Evolutionary conservation across 2,888 invertebrate species (phyloP).

Genomic region (Deilephila porcellus): DNA sequence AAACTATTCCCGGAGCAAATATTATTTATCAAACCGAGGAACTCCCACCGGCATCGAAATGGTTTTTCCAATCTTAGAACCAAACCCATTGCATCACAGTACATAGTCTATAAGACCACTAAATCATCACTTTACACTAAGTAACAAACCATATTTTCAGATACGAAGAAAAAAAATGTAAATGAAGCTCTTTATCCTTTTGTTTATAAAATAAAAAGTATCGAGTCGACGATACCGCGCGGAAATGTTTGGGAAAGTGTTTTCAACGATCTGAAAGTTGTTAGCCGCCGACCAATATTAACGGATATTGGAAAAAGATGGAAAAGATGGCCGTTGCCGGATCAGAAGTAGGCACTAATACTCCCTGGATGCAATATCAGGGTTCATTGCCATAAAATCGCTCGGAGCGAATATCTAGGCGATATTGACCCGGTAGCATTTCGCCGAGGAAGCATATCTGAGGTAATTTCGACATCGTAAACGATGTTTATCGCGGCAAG

Average conservation of each 20-base stretch:
- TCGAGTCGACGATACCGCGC: constrained; percentile 38
- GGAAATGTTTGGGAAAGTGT: constrained; percentile 58
- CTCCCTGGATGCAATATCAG: constrained; percentile 72
- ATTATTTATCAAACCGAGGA: too few species aligned
- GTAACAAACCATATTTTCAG: neutral
- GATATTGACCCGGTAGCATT: constrained; percentile 70
- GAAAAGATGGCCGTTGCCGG: constrained; percentile 70
- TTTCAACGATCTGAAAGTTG: constrained; percentile 62
- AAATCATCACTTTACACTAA: too few species aligned
- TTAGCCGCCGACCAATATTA: constrained; percentile 64
- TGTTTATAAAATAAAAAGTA: constrained; percentile 9
- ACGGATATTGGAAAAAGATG: constrained; percentile 78
- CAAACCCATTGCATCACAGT: too few species aligned
- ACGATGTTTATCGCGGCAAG: constrained; percentile 68
- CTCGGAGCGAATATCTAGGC: constrained; percentile 68
- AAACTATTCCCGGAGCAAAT: too few species aligned
- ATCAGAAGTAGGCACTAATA: constrained; percentile 76
- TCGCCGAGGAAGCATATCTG: constrained; percentile 65
- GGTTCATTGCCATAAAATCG: constrained; percentile 75
- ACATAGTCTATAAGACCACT: too few species aligned
- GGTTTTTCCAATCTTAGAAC: too few species aligned
- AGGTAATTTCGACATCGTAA: constrained; percentile 69
- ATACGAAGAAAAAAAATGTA: neutral
- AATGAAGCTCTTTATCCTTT: neutral
- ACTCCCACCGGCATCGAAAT: too few species aligned